Base-by-base conservation (phyloP, 2,113 vertebrate species). In the Cathartes aura region DNA sequence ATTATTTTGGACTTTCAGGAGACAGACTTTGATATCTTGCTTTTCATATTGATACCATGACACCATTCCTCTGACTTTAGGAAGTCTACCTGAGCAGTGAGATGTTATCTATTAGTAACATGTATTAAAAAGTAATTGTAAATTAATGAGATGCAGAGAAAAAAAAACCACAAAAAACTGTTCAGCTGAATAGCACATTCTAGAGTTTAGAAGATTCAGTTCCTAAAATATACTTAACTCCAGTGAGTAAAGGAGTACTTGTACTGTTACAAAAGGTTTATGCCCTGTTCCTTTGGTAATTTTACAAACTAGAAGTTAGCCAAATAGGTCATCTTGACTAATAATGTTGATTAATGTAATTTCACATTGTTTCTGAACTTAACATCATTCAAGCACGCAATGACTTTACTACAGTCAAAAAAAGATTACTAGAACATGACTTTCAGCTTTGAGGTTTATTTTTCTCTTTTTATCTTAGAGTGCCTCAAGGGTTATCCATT, bases 401-500 rank as follows among this genome's bases (percentile, higher is more conserved):
- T 48, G 4, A 50, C 20, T 87, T 87, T 73, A 48, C 18, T 40
- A 18, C 8, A 56, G 8, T 42, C 0, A 81, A 74, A 83, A 47
- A 59, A 75, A 55, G 7, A 34, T 30, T 80, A 58, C 16, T 74
- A 36, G 29, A 72, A 87, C 8, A 47, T 29, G 26, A 48, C 5
- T 82, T 76, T 70, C 5, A 8, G 20, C 23, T 92, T 81, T 94
- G 8, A 53, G 7, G 3, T 53, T 53, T 93, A 76, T 89, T 52
- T 89, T 93, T 98, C 47, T 95, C 19, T 56, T 89, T n/a, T 96
- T 82, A 38, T 78, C 88, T 89, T 90, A 99, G 98, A 52, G 96
- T 98, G 29, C 96, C 97, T 82, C 83, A 96, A 89, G 98, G 97
- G 18, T 76, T 98, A 63, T 98, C 95, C 47, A 97, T 99, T 95